Conservation (phyloP, 1,140 invertebrate species). For the Macrotrachela quadricornifera region DNA sequence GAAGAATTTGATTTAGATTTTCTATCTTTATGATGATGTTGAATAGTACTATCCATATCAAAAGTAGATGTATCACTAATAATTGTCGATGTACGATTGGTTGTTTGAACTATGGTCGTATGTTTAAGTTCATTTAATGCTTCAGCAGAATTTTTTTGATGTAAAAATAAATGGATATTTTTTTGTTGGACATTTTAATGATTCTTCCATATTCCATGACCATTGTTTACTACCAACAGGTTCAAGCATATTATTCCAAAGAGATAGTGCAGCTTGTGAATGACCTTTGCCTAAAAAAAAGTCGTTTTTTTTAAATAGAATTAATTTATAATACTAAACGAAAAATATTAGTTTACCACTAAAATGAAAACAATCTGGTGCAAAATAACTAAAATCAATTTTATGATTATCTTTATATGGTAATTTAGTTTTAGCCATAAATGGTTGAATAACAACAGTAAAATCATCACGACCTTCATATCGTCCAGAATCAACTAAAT, state of each 20-base stretch:
- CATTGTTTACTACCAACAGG: constrained; percentile 4
- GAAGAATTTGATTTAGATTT: no score
- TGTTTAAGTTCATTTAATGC: not conserved
- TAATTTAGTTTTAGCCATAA: not conserved
- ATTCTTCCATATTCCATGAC: not conserved
- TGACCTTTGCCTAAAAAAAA: not conserved
- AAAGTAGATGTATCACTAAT: no score
- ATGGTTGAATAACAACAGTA: constrained; percentile 39
- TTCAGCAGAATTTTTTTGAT: not conserved
- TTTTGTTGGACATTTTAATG: not conserved
- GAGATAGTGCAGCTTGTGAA: not conserved
- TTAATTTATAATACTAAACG: no score
- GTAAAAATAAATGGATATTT: constrained; percentile 1
- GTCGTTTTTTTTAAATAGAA: not conserved
- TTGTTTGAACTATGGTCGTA: not conserved
- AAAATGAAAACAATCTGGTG: constrained; percentile 9
- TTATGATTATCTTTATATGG: not conserved
- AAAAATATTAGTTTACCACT: not conserved
- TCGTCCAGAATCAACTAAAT: constrained; percentile 23
- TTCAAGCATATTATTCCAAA: constrained; percentile 9
- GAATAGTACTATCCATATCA: no score
- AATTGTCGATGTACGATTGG: no score
- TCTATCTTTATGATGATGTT: no score
- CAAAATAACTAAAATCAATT: constrained; percentile 4
- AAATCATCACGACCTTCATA: constrained; percentile 40